Conservation (phyloP, 2,113 vertebrate species). For the Cebus imitator region DNA sequence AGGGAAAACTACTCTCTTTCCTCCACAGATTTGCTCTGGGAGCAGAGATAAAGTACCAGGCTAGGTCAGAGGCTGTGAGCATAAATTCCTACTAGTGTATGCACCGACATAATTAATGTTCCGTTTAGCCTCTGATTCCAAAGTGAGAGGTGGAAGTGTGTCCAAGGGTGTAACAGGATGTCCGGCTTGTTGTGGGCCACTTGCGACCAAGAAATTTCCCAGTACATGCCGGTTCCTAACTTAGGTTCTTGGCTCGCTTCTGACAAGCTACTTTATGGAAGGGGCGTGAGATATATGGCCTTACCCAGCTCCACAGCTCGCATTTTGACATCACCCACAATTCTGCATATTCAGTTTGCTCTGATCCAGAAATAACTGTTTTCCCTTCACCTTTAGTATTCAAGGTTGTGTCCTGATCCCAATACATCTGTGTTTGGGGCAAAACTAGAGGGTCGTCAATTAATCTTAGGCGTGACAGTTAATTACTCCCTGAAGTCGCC, state of each 20-base stretch:
- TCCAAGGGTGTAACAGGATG: neutral
- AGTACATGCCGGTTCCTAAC: neutral
- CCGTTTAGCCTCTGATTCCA: neutral
- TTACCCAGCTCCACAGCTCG: neutral
- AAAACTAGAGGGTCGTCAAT: conserved; percentile 69
- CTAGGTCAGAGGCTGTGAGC: neutral
- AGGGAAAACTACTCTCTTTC: neutral
- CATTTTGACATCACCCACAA: neutral
- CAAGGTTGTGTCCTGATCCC: conserved; percentile 67
- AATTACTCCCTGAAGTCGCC: conserved; percentile 62
- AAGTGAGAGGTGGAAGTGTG: neutral
- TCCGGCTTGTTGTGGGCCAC: neutral
- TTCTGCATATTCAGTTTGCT: conserved; percentile 65
- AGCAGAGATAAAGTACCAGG: neutral
- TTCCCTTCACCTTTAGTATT: conserved; percentile 67
- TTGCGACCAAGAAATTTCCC: neutral
- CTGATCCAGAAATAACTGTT: conserved; percentile 68
- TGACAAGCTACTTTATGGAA: conserved; percentile 58
- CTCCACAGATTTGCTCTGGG: neutral
- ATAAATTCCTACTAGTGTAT: neutral
- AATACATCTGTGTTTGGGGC: conserved; percentile 71
- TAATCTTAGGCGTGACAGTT: conserved; percentile 71
- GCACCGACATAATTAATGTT: neutral
- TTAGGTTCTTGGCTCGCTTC: conserved; percentile 35
- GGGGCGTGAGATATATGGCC: conserved; percentile 39